A percentile compares a stretch with the other conserved stretches of the same genome.
phyloP scores from a whole-genome alignment of 2,113 vertebrate genomes.

The Hipposideros armiger region DNA sequence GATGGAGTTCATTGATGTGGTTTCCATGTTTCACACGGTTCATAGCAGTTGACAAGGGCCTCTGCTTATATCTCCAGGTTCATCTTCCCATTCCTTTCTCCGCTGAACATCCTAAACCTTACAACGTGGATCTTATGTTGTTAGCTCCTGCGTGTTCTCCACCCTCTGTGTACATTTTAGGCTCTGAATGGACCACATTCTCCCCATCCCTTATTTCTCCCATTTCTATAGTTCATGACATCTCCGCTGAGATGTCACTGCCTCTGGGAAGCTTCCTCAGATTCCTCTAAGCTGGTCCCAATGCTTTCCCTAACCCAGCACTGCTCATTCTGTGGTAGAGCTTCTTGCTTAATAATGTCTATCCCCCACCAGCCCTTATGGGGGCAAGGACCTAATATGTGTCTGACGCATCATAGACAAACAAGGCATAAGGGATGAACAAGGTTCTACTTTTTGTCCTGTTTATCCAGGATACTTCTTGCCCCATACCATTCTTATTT shows the following conservation, averaged over 20 bases:
- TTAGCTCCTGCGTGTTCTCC: not conserved
- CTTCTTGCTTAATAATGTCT: not conserved
- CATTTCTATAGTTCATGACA: not conserved
- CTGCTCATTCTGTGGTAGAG: not conserved
- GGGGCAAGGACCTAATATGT: not conserved
- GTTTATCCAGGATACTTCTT: not conserved
- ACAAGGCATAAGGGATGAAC: not conserved
- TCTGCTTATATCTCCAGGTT: not conserved
- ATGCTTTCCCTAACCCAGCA: not conserved
- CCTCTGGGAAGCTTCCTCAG: not conserved
- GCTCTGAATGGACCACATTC: not conserved
- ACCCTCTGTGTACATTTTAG: not conserved
- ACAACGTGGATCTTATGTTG: fast-evolving
- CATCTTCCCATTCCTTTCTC: fast-evolving
- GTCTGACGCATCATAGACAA: not conserved
- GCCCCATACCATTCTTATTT: not conserved
- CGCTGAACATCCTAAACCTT: not conserved
- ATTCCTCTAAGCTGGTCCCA: no score
- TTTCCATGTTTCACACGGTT: not conserved
- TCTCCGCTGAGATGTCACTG: not conserved
- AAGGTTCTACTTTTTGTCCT: not conserved
- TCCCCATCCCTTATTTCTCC: not conserved
- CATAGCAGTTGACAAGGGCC: not conserved
- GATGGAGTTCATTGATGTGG: not conserved
- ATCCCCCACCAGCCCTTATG: not conserved